phyloP scores from a whole-genome alignment of 2,797 vertebrate genomes.

The Squalus acanthias region DNA sequence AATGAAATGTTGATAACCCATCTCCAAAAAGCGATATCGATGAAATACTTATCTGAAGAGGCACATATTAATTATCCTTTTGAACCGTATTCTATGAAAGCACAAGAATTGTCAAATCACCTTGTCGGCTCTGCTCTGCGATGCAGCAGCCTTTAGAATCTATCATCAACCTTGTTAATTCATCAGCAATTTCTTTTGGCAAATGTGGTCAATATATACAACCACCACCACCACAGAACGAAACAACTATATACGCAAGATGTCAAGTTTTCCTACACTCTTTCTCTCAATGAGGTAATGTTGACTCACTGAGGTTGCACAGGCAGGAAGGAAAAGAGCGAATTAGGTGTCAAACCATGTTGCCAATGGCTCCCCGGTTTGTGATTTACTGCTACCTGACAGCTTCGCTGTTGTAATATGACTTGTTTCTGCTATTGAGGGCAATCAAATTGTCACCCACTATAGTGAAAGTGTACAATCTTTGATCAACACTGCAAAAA shows the following conservation, averaged over 20 bases:
- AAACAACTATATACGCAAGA: conserved; percentile 7
- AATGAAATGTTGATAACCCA: neutral
- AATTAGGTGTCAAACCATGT: conserved; percentile 78
- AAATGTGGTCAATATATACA: conserved; percentile 35
- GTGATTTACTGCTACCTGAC: conserved; percentile 85
- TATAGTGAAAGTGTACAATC: conserved; percentile 77
- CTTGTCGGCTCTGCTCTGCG: neutral
- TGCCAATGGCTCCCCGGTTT: conserved; percentile 77
- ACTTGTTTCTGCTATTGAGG: conserved; percentile 78
- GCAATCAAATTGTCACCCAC: conserved; percentile 93
- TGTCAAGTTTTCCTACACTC: conserved; percentile 45
- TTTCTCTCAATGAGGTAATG: conserved; percentile 57
- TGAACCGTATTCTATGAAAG: neutral
- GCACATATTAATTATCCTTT: conserved; percentile 24
- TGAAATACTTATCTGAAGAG: neutral
- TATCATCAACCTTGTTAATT: conserved; percentile 33
- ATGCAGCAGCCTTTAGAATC: neutral
- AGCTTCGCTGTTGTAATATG: conserved; percentile 82
- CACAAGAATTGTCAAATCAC: neutral
- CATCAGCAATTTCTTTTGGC: conserved; percentile 31
- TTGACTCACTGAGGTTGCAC: conserved; percentile 60
- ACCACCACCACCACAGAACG: neutral
- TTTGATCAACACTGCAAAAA: conserved; percentile 59
- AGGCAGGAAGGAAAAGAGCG: conserved; percentile 65
- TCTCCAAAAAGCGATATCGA: neutral